Conservation (phyloP, 2,797 vertebrate genomes). For the Gymnodraco acuticeps region DNA sequence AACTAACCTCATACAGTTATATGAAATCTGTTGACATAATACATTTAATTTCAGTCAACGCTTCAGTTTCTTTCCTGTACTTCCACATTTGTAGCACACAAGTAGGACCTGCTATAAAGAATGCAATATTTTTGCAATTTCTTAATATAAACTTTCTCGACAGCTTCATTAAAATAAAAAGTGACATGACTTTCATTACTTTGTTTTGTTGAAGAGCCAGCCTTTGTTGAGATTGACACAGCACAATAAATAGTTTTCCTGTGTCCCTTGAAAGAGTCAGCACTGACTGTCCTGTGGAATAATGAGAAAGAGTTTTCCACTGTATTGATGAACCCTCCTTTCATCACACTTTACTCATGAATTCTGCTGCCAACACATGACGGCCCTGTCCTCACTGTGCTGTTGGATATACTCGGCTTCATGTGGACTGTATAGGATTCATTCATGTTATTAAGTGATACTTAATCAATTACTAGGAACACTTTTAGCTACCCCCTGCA, state of each 20-base stretch:
- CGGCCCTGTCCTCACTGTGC: neutral
- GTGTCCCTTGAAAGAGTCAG: neutral
- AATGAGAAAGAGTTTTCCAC: constrained; percentile 32
- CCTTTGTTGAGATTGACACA: constrained; percentile 5
- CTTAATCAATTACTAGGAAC: neutral
- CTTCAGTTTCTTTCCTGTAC: neutral
- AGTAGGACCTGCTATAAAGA: neutral
- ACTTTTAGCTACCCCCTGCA: neutral
- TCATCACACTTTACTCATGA: constrained; percentile 38
- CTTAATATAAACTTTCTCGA: neutral
- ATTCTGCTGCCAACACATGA: constrained; percentile 23
- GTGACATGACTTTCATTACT: constrained; percentile 6
- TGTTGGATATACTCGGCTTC: constrained; percentile 21
- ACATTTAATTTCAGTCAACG: too few relatives aligned
- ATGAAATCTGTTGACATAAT: too few relatives aligned
- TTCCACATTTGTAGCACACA: neutral
- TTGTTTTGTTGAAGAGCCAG: constrained; percentile 5
- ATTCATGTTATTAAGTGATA: neutral
- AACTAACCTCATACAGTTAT: too few relatives aligned
- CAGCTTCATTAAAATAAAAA: constrained; percentile 25
- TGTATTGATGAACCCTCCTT: constrained; percentile 23
- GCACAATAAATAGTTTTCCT: neutral
- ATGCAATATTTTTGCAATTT: neutral
- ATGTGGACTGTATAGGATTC: neutral
- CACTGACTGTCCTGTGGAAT: constrained; percentile 14